Conservation (phyloP, 64 coral and sea anemone genomes). For the Catalaphyllia jardinei region DNA sequence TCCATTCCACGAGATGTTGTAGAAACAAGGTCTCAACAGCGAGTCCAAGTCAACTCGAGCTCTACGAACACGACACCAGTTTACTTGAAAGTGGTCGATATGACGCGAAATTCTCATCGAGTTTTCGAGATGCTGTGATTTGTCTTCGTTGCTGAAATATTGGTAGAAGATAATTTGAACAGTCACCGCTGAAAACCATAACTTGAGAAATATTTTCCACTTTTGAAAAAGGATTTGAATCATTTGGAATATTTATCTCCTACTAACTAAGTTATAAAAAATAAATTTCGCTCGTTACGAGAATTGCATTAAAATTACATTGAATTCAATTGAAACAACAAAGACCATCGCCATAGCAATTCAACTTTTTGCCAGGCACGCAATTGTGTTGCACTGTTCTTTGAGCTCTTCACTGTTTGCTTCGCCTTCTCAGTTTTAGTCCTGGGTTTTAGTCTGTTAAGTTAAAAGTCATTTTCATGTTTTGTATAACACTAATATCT, state of each 20-base stretch:
- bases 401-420: not conserved
- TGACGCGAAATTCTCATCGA: not conserved
- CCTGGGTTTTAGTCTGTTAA: too few species aligned
- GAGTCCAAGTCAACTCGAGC: constrained; percentile 57
- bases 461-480: too few species aligned
- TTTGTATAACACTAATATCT: too few species aligned
- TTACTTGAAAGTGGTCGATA: constrained; percentile 47
- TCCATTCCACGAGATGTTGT: constrained; percentile 52
- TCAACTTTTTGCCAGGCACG: not conserved
- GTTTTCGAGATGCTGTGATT: not conserved
- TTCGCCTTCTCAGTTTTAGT: not conserved
- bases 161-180: not conserved
- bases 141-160: not conserved
- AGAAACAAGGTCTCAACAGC: constrained; percentile 50
- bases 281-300: too few species aligned
- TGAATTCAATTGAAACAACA: not conserved
- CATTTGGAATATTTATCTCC: constrained; percentile 3
- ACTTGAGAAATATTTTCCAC: constrained; percentile 8
- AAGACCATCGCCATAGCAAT: not conserved
- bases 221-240: not conserved
- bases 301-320: not conserved
- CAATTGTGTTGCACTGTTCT: not conserved
- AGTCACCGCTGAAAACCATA: constrained; percentile 17
- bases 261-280: not conserved
- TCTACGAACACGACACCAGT: constrained; percentile 79